Evolutionary conservation across 2,113 vertebrate species (phyloP).

Genomic region (Ameiurus melas): DNA sequence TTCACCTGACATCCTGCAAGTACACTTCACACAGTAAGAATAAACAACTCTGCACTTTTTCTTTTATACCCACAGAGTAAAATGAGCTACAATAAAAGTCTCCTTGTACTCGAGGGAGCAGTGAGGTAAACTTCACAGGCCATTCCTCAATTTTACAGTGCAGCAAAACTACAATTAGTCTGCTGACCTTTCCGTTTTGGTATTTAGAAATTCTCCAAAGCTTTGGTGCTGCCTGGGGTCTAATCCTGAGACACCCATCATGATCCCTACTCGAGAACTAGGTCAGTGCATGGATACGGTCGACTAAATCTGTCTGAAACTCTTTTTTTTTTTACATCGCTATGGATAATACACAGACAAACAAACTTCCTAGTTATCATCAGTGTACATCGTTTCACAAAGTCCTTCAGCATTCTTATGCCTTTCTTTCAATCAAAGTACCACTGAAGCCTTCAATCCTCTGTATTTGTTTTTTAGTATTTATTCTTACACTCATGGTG

Average conservation of each 20-base stretch:
- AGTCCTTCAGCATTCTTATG: not conserved
- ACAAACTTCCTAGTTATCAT: not conserved
- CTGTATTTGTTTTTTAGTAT: too few species aligned
- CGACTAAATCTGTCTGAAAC: not conserved
- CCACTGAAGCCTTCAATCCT: not conserved
- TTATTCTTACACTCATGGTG: not conserved
- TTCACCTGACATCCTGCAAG: not conserved
- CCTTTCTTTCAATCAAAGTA: not conserved
- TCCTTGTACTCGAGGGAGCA: not conserved
- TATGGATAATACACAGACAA: not conserved
- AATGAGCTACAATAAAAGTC: not conserved
- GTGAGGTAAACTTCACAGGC: not conserved
- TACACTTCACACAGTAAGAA: not conserved
- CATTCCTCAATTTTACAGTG: not conserved
- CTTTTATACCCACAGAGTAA: not conserved
- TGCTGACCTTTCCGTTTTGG: conserved; percentile 10
- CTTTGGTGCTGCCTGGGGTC: not conserved
- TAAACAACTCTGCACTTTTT: not conserved
- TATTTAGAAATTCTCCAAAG: conserved; percentile 21
- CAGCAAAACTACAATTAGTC: not conserved
- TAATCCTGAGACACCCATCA: not conserved
- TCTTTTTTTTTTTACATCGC: not conserved
- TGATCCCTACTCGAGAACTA: not conserved
- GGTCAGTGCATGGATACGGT: not conserved
- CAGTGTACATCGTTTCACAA: not conserved